Base-by-base conservation (phyloP, 2,888 invertebrate genomes). In the Microplitis manilae region DNA sequence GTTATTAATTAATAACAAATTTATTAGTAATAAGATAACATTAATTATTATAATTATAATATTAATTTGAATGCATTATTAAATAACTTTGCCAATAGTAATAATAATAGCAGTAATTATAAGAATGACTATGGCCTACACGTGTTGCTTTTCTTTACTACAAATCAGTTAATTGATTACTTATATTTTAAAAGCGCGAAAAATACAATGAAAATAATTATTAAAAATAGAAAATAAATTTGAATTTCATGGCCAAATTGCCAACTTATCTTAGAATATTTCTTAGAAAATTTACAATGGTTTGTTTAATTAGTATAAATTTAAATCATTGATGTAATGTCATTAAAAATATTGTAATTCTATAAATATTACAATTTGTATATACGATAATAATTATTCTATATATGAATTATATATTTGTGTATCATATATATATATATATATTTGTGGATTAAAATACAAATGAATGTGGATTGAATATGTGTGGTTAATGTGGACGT, bases 311-410 rank as follows among this genome's bases (percentile, higher is more conserved):
- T 60, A 0, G 38, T 69, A 9, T 30, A 15, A 70, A 64, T 30
- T 70, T 13, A 50, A 50, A 50, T 50, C 50, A 50, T 50, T 13
- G 13, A 50, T 50, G 50, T 50, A 50, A 50, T 13, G 13, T 13
- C 50, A 50, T 50, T 9, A 50, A 13, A 50, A 50, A 50, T 71
- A 77, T 75, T 79, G 73, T 78, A 78, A 79, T 74, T 70, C 74
- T 79, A 78, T 73, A 61, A 76, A 78, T 82, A 79, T 78, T 80
- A 80, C 50, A 50, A 50, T 50, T 50, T 50, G 50, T 50, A 50
- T 50, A 50, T 50, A 50, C 50, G 50, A 50, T 50, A 50, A 50
- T 50, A 50, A 50, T 13, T 13, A 50, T 50, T 8, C 8, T 50
- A 50, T 50, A 50, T 50, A 50, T 50, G 50, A 50, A 50, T 50